Base-by-base conservation (phyloP, 2,797 vertebrate species). In the Pantherophis alleghaniensis region DNA sequence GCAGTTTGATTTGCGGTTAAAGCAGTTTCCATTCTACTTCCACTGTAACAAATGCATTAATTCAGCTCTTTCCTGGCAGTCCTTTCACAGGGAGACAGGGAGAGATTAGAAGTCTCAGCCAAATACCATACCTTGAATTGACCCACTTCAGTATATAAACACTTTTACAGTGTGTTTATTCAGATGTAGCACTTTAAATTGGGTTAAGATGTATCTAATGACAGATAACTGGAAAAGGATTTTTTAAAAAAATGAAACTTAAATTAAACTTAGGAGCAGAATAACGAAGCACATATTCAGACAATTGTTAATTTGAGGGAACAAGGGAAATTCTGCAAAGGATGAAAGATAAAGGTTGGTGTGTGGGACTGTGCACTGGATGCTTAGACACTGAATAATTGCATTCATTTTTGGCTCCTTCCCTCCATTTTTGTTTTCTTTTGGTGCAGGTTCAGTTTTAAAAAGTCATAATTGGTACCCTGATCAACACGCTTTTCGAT, bases 111-210 rank as follows among this genome's bases (percentile, higher is more conserved):
- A 97, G 97, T 97, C 97, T 97, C 96, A 98, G 98, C 98, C 98
- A 98, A 98, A 98, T 98, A 97, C 97, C 98, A 97, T 98, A 98
- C 98, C 98, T 98, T 98, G 98, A 98, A 98, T 97, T 98, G 98
- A 98, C 98, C 98, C 98, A 98, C 98, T 98, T 98, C 98, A 97
- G 98, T 98, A 98, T 97, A 98, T 98, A 98, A 98, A 98, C 98
- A 98, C 97, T 98, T 98, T 98, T 98, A 98, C 97, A 98, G 98
- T 97, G 97, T 98, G 98, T 98, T 98, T 98, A 98, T 98, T 98
- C 98, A 98, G 98, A 98, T 98, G 98, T 98, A 98, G 97, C 97
- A 97, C 97, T 98, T 98, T 97, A 98, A 98, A 98, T 98, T 98
- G 97, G 98, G 98, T 98, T 98, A 98, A 98, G 97, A 98, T 98